phyloP scores from a whole-genome alignment of 2,113 vertebrate genomes.

The Verasper variegatus region DNA sequence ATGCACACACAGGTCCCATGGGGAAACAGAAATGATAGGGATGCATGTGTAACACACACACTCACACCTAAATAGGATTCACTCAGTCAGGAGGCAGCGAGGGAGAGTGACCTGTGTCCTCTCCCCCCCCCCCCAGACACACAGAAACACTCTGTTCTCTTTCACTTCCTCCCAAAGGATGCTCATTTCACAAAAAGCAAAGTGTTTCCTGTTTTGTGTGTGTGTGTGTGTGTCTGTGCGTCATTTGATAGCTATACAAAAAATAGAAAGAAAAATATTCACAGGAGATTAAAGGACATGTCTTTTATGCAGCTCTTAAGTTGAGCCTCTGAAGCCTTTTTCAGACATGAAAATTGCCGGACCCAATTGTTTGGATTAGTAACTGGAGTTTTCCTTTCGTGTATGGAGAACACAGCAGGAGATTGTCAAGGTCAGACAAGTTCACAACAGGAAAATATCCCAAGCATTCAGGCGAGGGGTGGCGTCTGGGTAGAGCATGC shows the following conservation, averaged over 20 bases:
- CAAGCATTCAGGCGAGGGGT: no score
- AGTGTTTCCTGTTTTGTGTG: constrained; percentile 54
- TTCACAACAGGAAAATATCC: not conserved
- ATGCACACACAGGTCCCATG: constrained; percentile 14
- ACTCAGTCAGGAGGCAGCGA: not conserved
- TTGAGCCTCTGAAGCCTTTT: no score
- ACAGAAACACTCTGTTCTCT: constrained; percentile 59
- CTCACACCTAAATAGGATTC: not conserved
- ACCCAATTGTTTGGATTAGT: not conserved
- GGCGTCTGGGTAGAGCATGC: not conserved
- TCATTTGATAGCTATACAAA: constrained; percentile 7
- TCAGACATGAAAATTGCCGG: not conserved
- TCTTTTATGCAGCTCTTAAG: not conserved
- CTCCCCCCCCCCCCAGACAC: not conserved
- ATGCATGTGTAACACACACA: not conserved
- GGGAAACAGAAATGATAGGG: not conserved
- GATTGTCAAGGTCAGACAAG: not conserved
- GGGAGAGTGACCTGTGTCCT: constrained; percentile 11
- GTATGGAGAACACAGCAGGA: not conserved
- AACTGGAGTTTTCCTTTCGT: not conserved
- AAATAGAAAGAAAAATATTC: not conserved
- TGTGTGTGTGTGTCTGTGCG: not conserved
- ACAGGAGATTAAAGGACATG: not conserved
- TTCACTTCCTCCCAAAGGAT: constrained; percentile 66
- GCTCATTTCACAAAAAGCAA: constrained; percentile 3